Base-by-base conservation (phyloP, 2,797 vertebrate species). In the Hippocampus kuda region DNA sequence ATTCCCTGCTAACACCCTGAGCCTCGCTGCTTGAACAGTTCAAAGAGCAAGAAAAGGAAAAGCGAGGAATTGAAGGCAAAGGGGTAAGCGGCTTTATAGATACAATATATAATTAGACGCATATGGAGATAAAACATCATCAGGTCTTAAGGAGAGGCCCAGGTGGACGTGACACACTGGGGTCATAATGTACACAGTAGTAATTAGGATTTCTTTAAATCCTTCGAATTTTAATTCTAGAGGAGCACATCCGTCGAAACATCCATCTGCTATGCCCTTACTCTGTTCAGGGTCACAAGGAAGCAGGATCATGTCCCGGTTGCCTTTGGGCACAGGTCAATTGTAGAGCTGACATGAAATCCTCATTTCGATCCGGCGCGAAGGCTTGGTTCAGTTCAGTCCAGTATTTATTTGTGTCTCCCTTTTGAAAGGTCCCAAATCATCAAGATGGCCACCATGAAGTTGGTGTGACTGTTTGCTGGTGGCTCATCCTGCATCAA, bases 1-100 rank as follows among this genome's bases (percentile, higher is more conserved):
- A 91, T 89, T 90, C 87, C 85, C 78, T 64, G 81, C 84, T 89
- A 90, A 87, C 88, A 83, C 88, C 84, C 85, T 85, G 85, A 90
- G 88, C 81, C 76, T 76, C 65, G 73, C 81, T 85, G 83, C 83
- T 84, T 82, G 16, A 77, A 76, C 71, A 85, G 87, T 90, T 91
- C 88, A 90, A 89, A 90, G 89, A 83, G 78, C 48, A 63, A 78
- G 51, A 64, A 71, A 72, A 64, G 74, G 73, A 64, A 76, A 75
- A 80, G 73, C 65, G 65, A 69, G 73, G 67, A 69, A 75, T 53
- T 67, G 61, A 71, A 79, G 73, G 75, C 46, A 65, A 77, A 72
- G 72, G 66, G 67, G 77, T 60, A 71, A 62, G 67, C 68, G 74
- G 77, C 63, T 75, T 41, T 71, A 53, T 71, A 18, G 63, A 65